Evolutionary conservation across 1,140 invertebrate genomes (phyloP).

Genomic region (Drosophila miranda): DNA sequence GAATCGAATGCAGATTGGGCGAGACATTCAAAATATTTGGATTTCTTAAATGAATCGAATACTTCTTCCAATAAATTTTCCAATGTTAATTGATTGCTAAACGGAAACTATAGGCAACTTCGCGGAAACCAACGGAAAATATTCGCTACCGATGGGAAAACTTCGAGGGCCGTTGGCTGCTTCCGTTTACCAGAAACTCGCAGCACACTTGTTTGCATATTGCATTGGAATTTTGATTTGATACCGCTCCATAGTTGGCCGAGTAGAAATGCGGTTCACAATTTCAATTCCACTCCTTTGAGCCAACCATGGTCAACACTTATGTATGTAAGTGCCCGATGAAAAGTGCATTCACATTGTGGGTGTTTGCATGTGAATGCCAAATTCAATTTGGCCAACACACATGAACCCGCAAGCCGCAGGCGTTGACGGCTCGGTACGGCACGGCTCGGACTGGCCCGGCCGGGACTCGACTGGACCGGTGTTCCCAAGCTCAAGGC

Average conservation of each 20-base stretch:
- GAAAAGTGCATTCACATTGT: slow-evolving; percentile 35
- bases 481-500: slow-evolving; percentile 30
- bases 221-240: slow-evolving; percentile 32
- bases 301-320: slow-evolving; percentile 2
- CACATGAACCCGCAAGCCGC: slow-evolving; percentile 22
- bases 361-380: slow-evolving; percentile 29
- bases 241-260: slow-evolving; percentile 3
- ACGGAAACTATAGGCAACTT: slow-evolving; percentile 5
- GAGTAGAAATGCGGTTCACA: slow-evolving; percentile 24
- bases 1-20: background rate
- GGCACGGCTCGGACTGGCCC: no score
- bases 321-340: slow-evolving; percentile 21
- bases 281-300: slow-evolving; percentile 3
- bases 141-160: background rate
- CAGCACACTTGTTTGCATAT: slow-evolving; percentile 9
- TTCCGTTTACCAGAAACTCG: slow-evolving; percentile 1
- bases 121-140: background rate
- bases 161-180: background rate
- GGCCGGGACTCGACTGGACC: no score
- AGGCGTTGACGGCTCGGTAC: no score
- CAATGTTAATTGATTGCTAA: background rate
- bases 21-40: background rate
- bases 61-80: no score
- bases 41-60: no score
- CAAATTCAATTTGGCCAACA: slow-evolving; percentile 50